A percentile compares a stretch with the other conserved stretches of the same genome.
Conservation (phyloP, 2,113 vertebrate species). For the Trematomus loennbergii region DNA sequence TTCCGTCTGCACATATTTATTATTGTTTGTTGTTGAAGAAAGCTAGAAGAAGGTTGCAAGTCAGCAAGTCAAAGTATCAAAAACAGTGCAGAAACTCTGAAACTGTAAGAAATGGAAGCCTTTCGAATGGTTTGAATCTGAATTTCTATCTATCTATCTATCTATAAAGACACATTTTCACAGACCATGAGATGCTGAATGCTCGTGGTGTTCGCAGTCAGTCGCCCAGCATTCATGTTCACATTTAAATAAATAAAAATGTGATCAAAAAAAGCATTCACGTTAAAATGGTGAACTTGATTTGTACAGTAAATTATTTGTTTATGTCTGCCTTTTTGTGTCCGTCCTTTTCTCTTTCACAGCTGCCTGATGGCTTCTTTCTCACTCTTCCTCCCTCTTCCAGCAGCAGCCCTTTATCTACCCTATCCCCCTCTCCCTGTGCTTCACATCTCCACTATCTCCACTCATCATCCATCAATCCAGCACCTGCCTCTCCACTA, state of each 20-base stretch:
- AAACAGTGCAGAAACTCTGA: neutral
- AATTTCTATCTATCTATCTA: too few species aligned
- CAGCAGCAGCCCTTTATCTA: constrained; percentile 9
- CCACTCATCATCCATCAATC: constrained; percentile 59
- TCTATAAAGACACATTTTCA: too few species aligned
- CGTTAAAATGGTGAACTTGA: too few species aligned
- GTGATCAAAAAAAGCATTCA: too few species aligned
- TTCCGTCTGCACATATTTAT: neutral
- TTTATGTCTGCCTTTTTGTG: neutral
- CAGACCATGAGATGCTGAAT: too few species aligned
- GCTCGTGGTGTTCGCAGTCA: too few species aligned
- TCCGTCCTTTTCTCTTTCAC: constrained; percentile 1
- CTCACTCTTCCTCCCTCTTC: neutral
- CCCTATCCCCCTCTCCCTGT: constrained; percentile 5
- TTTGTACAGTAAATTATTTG: neutral
- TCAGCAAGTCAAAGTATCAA: constrained; percentile 25
- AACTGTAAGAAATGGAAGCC: neutral
- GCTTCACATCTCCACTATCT: constrained; percentile 27
- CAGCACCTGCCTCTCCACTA: constrained; percentile 38
- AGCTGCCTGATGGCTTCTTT: neutral
- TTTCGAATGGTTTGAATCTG: neutral
- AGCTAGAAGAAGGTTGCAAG: neutral
- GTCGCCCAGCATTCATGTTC: too few species aligned
- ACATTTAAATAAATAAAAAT: too few species aligned
- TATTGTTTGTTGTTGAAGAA: neutral